phyloP scores from a whole-genome alignment of 2,888 invertebrate species.

The Papilio gigon region DNA sequence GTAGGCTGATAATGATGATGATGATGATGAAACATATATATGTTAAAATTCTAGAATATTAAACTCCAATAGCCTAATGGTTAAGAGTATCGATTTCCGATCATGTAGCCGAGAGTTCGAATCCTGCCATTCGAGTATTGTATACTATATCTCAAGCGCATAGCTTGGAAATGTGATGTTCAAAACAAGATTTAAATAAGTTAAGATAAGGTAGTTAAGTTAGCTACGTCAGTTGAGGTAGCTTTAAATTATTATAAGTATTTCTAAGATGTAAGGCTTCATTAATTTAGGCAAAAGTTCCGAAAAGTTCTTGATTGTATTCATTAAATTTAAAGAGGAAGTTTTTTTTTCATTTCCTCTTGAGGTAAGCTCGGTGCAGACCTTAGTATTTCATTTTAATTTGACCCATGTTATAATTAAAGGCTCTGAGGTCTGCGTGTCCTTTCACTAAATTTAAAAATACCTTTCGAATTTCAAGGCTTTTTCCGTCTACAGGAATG shows the following conservation, averaged over 20 bases:
- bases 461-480: background rate
- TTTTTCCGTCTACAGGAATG: constrained; percentile 11
- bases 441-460: constrained; percentile 11
- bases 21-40: too few species aligned
- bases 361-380: constrained; percentile 15
- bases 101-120: too few species aligned
- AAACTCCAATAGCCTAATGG: too few species aligned
- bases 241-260: background rate
- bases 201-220: too few species aligned
- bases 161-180: too few species aligned
- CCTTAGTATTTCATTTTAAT: constrained; percentile 11
- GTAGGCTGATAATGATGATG: too few species aligned
- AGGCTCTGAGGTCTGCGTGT: background rate
- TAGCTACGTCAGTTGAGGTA: background rate
- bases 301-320: background rate
- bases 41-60: too few species aligned
- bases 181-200: too few species aligned
- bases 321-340: constrained; percentile 15
- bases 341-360: constrained; percentile 9
- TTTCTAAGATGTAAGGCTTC: background rate
- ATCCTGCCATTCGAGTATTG: too few species aligned
- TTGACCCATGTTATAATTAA: constrained; percentile 22
- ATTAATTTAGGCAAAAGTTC: constrained; percentile 15
- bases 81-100: too few species aligned
- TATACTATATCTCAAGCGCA: too few species aligned